Base-by-base conservation (phyloP, 2,888 invertebrate genomes). In the Hemicrepidius hirtus region DNA sequence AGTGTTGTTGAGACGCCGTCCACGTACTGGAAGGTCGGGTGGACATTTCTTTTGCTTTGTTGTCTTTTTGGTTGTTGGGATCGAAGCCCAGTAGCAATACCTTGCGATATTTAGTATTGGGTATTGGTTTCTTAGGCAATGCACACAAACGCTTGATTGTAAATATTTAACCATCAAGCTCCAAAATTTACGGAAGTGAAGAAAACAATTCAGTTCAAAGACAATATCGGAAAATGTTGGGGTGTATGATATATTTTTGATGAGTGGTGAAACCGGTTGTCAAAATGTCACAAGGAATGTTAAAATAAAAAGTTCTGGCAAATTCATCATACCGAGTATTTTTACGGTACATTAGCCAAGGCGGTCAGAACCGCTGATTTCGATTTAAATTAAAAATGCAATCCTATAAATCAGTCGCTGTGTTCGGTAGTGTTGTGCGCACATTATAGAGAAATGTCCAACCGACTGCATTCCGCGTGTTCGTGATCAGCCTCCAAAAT, bases 21-120 rank as follows among this genome's bases (percentile, higher is more conserved):
- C 82, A 82, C 82, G 82, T 80, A 82, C 77, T 76, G 78, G 82
- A 82, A 82, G 82, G 82, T 82, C 82, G 82, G 79, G 72, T 77
- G 76, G 79, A 80, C 81, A 80, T 80, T 82, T 80, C 81, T 77
- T 79, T 75, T 71, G 72, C 75, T 68, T 73, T 75, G 76, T 74
- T 80, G 77, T 76, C 73, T 80, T 77, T 75, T 76, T 72, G 73
- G 71, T 71, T 68, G 71, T 71, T 68, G 24, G 60, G 67, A 75
- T 75, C 75, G 76, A 77, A 75, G 68, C 71, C 70, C 71, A 73
- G 75, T 73, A 73, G 68, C 73, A 62, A 65, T 57, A 44, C 64
- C 63, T 24, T 44, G 41, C 24, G 50, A 64, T 35, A 41, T 73
- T 67, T 70, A 72, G 63, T 64, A 72, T 59, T 49, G 66, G 55